phyloP scores from a whole-genome alignment of 2,113 vertebrate genomes.

The Colaptes auratus region DNA sequence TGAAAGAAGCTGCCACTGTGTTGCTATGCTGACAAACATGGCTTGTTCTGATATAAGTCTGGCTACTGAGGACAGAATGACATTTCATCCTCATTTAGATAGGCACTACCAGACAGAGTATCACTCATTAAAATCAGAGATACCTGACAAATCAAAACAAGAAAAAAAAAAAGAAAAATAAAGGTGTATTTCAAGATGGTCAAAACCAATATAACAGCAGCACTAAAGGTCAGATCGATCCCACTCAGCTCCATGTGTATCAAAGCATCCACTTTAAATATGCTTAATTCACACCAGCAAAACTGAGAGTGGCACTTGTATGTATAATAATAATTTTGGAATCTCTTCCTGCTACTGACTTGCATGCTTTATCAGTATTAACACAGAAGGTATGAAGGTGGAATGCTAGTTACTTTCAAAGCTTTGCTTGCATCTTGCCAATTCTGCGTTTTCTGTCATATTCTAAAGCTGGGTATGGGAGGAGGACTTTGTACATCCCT shows the following conservation, averaged over 20 bases:
- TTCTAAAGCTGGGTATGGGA: not conserved
- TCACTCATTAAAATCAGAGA: not conserved
- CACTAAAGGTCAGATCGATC: not conserved
- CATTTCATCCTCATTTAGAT: not conserved
- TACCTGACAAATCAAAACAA: not conserved
- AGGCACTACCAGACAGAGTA: not conserved
- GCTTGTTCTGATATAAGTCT: not conserved
- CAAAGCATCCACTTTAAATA: not conserved
- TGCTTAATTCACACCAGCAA: not conserved
- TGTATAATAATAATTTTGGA: not conserved
- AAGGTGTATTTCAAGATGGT: not conserved
- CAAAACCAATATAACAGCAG: not conserved
- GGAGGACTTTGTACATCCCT: not conserved
- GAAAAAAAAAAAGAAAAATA: not conserved
- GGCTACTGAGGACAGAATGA: not conserved
- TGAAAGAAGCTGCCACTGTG: not conserved
- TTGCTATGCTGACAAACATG: not conserved
- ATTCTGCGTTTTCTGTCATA: slow-evolving; percentile 18
- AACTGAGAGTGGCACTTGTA: not conserved
- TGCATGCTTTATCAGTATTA: not conserved
- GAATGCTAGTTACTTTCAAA: not conserved
- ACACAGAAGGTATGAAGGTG: not conserved
- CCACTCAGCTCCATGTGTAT: not conserved
- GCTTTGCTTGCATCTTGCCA: slow-evolving; percentile 8
- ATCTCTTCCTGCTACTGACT: not conserved